phyloP scores from a whole-genome alignment of 2,888 invertebrate genomes.

The Xiphydria camelus region DNA sequence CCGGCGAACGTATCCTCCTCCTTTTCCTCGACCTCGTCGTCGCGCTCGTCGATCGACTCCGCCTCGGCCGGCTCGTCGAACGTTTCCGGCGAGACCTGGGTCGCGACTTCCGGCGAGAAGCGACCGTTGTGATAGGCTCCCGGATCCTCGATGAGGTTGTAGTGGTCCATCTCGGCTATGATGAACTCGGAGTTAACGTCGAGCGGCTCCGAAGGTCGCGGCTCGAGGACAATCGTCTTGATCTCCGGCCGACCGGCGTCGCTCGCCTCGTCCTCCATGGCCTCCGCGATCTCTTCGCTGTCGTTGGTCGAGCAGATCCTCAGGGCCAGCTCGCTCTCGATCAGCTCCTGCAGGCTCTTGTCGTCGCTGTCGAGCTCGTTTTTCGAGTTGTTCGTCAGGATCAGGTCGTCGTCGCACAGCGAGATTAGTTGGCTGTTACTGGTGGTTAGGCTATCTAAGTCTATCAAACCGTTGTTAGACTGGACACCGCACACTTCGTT shows the following conservation, averaged over 20 bases:
- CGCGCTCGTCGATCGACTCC: conserved; percentile 3
- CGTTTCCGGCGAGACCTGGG: conserved; percentile 16
- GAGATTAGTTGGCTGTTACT: conserved; percentile 53
- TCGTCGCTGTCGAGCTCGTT: conserved; percentile 49
- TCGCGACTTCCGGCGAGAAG: conserved; percentile 19
- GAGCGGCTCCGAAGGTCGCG: conserved; percentile 22
- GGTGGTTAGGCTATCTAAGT: conserved; percentile 52
- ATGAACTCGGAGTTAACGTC: conserved; percentile 48
- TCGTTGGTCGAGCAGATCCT: conserved; percentile 45
- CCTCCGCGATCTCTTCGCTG: conserved; percentile 18
- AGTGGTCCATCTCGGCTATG: conserved; percentile 44
- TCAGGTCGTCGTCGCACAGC: conserved; percentile 46
- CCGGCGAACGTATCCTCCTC: conserved; percentile 12
- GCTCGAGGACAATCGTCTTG: conserved; percentile 42
- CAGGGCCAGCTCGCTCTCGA: conserved; percentile 51
- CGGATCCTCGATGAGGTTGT: conserved; percentile 38
- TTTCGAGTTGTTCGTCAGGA: conserved; percentile 45
- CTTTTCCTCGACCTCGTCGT: conserved; percentile 3
- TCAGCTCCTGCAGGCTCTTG: conserved; percentile 53
- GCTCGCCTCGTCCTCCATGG: conserved; percentile 18
- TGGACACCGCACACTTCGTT: conserved; percentile 53
- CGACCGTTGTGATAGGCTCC: conserved; percentile 45
- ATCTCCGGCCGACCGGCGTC: conserved; percentile 30
- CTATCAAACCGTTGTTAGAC: conserved; percentile 57
- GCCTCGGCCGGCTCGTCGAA: neutral